phyloP scores from a whole-genome alignment of 1,140 invertebrate species.

The Bombus sylvicola region DNA sequence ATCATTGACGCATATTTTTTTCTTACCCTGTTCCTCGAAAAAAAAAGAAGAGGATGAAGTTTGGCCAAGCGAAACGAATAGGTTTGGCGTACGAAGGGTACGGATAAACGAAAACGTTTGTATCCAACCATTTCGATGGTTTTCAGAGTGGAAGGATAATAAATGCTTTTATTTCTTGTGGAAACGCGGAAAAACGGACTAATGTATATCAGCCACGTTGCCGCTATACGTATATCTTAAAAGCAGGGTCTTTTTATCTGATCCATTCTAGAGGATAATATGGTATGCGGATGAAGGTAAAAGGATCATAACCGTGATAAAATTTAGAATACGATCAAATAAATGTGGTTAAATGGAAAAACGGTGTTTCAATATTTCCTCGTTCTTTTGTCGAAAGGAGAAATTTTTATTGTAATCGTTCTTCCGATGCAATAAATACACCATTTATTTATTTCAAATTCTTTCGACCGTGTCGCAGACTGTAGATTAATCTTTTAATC shows the following conservation, averaged over 20 bases:
- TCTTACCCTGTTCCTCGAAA: background rate
- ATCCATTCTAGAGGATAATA: conserved; percentile 30
- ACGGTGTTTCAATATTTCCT: background rate
- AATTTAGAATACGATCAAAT: conserved; percentile 17
- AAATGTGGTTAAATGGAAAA: conserved; percentile 15
- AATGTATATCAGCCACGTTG: conserved; percentile 18
- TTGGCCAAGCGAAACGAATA: background rate
- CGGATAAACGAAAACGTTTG: background rate
- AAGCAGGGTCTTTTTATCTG: conserved; percentile 9
- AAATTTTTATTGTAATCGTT: background rate
- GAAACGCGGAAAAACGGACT: background rate
- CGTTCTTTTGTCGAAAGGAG: background rate
- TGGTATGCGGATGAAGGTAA: background rate
- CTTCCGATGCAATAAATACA: background rate
- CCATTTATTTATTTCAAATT: background rate
- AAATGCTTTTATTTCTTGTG: background rate
- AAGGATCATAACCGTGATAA: background rate
- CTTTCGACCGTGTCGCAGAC: background rate
- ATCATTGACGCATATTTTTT: background rate
- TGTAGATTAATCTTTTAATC: conserved; percentile 1
- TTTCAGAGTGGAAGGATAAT: background rate
- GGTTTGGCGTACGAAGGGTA: background rate
- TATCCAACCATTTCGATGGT: background rate
- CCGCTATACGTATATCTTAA: conserved; percentile 14
- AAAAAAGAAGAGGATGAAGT: background rate